phyloP scores from a whole-genome alignment of 1,140 invertebrate species.

The Procambarus virginalis region DNA sequence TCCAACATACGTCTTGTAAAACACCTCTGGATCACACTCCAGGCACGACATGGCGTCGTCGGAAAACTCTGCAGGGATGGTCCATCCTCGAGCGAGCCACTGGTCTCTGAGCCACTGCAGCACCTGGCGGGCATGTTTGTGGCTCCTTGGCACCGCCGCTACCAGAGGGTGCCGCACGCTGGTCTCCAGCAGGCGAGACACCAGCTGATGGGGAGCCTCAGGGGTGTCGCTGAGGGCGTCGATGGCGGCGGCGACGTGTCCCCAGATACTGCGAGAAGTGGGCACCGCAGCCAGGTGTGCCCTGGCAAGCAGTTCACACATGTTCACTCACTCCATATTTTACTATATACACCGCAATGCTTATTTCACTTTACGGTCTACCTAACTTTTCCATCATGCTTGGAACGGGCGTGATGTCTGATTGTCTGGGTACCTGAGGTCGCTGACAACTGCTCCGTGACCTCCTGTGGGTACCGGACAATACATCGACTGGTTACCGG shows the following conservation, averaged over 20 bases:
- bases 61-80: slow-evolving; percentile 3
- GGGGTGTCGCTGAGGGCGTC: slow-evolving; percentile 1
- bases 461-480: no score
- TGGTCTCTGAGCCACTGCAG: slow-evolving; percentile 46
- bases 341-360: no score
- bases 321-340: no score
- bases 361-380: no score
- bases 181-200: slow-evolving; percentile 18
- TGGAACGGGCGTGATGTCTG: no score
- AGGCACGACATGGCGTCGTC: neutral
- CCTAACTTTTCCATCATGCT: no score
- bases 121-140: neutral
- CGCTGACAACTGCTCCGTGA: no score
- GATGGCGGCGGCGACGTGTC: slow-evolving; percentile 13
- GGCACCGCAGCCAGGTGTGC: slow-evolving; percentile 52
- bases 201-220: slow-evolving; percentile 15
- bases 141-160: slow-evolving; percentile 35
- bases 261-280: slow-evolving; percentile 46
- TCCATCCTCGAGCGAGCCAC: slow-evolving; percentile 46
- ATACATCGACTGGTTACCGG: no score
- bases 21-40: slow-evolving; percentile 1
- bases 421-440: no score
- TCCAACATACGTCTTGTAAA: slow-evolving; percentile 45
- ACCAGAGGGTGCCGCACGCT: slow-evolving; percentile 31
- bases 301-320: slow-evolving; percentile 29